Evolutionary conservation across 2,113 vertebrate species (phyloP).

Genomic region (Platichthys flesus): DNA sequence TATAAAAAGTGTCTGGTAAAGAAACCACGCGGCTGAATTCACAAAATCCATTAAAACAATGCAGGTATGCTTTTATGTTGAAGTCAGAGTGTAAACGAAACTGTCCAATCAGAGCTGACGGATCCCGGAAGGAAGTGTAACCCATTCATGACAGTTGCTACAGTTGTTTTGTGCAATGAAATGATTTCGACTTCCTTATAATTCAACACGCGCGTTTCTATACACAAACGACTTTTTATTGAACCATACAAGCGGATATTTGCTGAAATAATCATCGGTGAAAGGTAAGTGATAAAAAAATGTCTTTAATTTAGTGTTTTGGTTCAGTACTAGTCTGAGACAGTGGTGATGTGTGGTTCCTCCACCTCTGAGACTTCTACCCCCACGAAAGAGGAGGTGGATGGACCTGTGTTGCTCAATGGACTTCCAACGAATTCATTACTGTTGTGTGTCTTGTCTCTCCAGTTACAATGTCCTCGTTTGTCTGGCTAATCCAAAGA

Average conservation of each 20-base stretch:
- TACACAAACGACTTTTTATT: neutral
- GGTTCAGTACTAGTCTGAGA: neutral
- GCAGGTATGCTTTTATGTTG: constrained; percentile 49
- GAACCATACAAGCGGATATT: neutral
- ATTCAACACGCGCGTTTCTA: constrained; percentile 27
- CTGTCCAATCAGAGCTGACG: constrained; percentile 68
- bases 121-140: constrained; percentile 74
- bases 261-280: neutral
- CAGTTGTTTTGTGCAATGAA: constrained; percentile 42
- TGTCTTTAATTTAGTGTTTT: neutral
- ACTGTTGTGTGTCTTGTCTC: too few relatives aligned
- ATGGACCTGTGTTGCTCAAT: neutral
- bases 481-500: neutral
- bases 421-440: neutral
- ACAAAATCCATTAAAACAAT: neutral
- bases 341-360: neutral
- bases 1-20: neutral
- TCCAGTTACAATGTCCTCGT: neutral
- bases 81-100: neutral
- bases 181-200: constrained; percentile 61
- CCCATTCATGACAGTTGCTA: constrained; percentile 41
- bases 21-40: neutral
- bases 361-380: neutral
- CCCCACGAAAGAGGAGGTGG: neutral
- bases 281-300: constrained; percentile 52